Base-by-base conservation (phyloP, 2,113 vertebrate genomes). In the Ondatra zibethicus region DNA sequence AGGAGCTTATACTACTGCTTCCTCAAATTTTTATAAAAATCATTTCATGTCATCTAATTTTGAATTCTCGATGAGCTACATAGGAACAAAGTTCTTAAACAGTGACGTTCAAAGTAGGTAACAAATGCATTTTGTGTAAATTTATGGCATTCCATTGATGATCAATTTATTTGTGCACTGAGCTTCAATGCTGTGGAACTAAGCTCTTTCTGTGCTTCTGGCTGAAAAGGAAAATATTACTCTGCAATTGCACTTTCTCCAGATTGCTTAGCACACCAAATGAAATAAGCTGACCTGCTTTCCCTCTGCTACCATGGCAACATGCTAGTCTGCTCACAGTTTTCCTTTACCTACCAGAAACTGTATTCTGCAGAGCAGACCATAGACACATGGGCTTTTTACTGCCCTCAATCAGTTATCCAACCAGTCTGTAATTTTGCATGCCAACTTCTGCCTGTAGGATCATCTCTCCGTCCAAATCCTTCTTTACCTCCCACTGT, bases 1-100 rank as follows among this genome's bases (percentile, higher is more conserved):
- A 58, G 92, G 97, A 96, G 55, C 70, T 88, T 88, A 92, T 0
- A 93, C 29, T 17, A 68, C 89, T n/a, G 0, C 4, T 45, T 80
- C 0, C 90, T 3, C 94, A 29, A 94, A 14, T 5, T 96, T 97
- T 93, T 92, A 3, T 94, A 94, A 55, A 85, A 91, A 89, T 68
- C 61, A 81, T 45, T 85, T 68, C 65, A n/a, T 76, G n/a, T 58
- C 58, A 27, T 95, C 93, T 89, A 33, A 75, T 95, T 95, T 36
- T 52, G 93, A 45, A 70, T 7, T 11, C 29, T 92, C 93, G 31
- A 86, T 12, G 23, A 76, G 13, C 36, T 65, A 31, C 25, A 25
- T 82, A 65, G 52, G 72, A 95, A 88, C 0, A 1, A 90, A 31
- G 95, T 4, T 95, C 39, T 91, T 96, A 95, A 68, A 72, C 84